Evolutionary conservation across 1,140 invertebrate species (phyloP), one percentile per base, ranked within the genome.

Genomic region (Streblospio benedicti): DNA sequence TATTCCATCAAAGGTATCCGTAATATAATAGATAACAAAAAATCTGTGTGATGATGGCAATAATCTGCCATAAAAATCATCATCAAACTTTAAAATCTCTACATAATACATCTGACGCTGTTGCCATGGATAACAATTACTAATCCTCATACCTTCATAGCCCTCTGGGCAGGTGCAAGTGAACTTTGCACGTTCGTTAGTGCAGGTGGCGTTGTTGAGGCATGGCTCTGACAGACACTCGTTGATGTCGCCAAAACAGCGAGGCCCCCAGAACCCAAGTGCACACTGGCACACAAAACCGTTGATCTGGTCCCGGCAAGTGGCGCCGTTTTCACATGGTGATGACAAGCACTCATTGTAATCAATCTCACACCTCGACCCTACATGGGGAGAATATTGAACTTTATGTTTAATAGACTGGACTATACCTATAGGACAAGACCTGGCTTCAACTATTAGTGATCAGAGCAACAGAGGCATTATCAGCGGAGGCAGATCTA

Each of bases 321-420:
- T 90, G 9, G 90, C 92, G 3, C 90, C 90, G 73, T 95, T 94
- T 91, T 72, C 93, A 88, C 90, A 92, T 2, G 87, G 88, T 68
- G 83, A 85, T 3, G 86, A 84, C 1, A n/a, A 28, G 49, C 94
- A 98, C 0, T 97, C 80, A 67, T 97, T 87, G 33, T 95, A 88
- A 74, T 97, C 96, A 60, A 91, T 85, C 67, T 99, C 89, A 72
- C 96, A 99, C 27, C 93, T 84, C 81, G 95, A 94, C 9, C 96
- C 96, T 18, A 87, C 90, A 69, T 50, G 49, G 6, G 33, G 27
- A 14, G 52, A 20, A 62, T 60, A 64, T 9, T 9, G n/a, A n/a
- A n/a, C n/a, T n/a, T n/a, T n/a, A n/a, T n/a, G n/a, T n/a, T n/a
- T n/a, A n/a, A n/a, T n/a, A n/a, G n/a, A n/a, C n/a, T n/a, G n/a